Percentiles rank a stretch among this genome's conserved stretches.
Evolutionary conservation across 2,113 vertebrate genomes (phyloP).

Genomic region (Pelecanus crispus): DNA sequence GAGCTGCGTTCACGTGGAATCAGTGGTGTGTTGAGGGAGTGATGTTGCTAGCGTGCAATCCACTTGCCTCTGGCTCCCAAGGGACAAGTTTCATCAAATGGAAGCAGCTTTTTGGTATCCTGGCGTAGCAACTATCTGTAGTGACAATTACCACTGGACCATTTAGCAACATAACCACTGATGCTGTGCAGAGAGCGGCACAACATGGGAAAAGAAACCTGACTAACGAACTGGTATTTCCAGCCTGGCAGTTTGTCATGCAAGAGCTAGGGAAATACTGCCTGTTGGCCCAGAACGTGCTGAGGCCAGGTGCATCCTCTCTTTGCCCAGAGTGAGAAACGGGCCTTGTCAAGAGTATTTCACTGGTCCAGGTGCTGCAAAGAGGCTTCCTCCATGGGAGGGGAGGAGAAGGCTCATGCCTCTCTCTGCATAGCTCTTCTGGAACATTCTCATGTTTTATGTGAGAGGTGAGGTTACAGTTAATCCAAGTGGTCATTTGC

Average conservation of each 20-base stretch:
- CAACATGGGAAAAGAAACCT: not conserved
- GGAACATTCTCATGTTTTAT: not conserved
- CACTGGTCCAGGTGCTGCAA: not conserved
- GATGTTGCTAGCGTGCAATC: not conserved
- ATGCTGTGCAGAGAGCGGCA: not conserved
- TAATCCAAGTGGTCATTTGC: not conserved
- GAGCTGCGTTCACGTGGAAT: not conserved
- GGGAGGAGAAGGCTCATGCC: not conserved
- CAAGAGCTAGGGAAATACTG: not conserved
- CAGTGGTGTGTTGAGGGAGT: not conserved
- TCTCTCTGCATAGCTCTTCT: not conserved
- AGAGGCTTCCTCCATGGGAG: not conserved
- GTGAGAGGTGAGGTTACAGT: not conserved
- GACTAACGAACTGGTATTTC: not conserved
- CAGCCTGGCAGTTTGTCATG: not conserved
- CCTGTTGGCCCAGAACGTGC: not conserved
- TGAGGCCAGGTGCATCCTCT: conserved; percentile 48
- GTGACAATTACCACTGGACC: not conserved
- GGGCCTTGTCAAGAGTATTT: not conserved
- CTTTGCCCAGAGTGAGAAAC: not conserved
- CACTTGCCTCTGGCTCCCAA: not conserved
- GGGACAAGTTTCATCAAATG: not conserved
- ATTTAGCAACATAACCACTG: not conserved
- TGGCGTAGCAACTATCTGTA: not conserved
- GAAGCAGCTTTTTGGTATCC: not conserved